Evolutionary conservation across 1,140 invertebrate species (phyloP).

Genomic region (Camponotus pennsylvanicus): DNA sequence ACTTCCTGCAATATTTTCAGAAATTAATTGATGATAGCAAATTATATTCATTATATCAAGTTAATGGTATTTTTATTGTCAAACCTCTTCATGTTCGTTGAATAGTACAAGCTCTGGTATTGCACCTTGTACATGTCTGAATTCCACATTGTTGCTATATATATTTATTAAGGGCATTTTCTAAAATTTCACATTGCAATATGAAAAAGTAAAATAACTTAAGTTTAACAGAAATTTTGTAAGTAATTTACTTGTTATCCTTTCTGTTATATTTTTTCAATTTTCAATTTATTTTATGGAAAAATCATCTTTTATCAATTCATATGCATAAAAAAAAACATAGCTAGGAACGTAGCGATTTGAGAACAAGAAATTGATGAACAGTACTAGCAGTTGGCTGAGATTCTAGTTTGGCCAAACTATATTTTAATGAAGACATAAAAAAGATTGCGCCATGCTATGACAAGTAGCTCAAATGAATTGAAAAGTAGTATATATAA

Average conservation of each 20-base stretch:
- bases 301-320: no score
- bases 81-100: constrained; percentile 87
- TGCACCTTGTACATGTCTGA: constrained; percentile 90
- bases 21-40: constrained; percentile 31
- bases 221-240: constrained; percentile 8
- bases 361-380: no score
- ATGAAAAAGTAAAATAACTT: constrained; percentile 8
- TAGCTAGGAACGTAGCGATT: no score
- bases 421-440: no score
- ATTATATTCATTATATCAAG: neutral
- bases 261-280: neutral
- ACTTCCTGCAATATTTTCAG: constrained; percentile 85
- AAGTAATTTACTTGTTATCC: neutral
- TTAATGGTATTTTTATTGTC: constrained; percentile 31
- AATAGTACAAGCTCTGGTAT: constrained; percentile 89
- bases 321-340: neutral
- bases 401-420: no score
- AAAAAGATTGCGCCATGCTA: no score
- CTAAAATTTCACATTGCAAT: neutral
- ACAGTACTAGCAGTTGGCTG: no score
- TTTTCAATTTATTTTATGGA: neutral
- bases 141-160: constrained; percentile 87
- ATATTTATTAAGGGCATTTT: constrained; percentile 72
- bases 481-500: no score
- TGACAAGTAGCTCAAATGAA: no score